Base-by-base conservation (phyloP, 2,113 vertebrate genomes). In the Apodemus speciosus region DNA sequence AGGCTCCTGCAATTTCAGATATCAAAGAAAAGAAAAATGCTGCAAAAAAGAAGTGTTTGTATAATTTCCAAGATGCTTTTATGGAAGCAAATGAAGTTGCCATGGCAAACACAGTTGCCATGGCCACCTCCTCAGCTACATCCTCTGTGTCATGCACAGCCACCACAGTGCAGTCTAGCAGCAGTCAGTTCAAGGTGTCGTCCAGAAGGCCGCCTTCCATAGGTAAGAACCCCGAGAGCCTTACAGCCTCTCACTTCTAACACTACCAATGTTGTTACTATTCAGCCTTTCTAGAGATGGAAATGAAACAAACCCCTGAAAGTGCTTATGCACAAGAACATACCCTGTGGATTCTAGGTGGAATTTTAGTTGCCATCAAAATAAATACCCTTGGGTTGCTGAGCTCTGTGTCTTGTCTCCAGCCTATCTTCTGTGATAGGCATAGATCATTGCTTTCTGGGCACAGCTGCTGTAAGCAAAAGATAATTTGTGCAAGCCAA, bases 1-100 rank as follows among this genome's bases (percentile, higher is more conserved):
- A 99, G 93, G 96, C 98, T 40, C n/a, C 96, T 66, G 94, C 98
- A 30, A 97, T 97, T 38, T 94, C 97, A 27, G 99, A 99, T 69
- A 98, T 98, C 96, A 99, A 99, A 96, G 99, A 99, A 97, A 99
- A 99, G 96, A 99, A 99, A 98, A 99, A 97, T 35, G 95, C 98
- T 83, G 98, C 98, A 76, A 99, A 99, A 98, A 99, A 99, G 98
- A 99, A 99, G 97, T 99, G 99, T 98, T 98, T 99, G 81, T 99
- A 99, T 97, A 99, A 99, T 98, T 99, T 99, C 98, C 99, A 99
- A 98, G 99, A 99, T 98, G 99, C 99, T 98, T 99, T 99, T 98
- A 98, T 99, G 99, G 99, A 99, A 98, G 98, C 99, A 95, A 99
- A 99, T 97, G 99, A 99, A 96, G 99, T 99, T 91, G 98, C 99